Percentiles rank a stretch among this genome's conserved stretches.
Conservation (phyloP, 2,113 vertebrate species). For the Micronycteris hirsuta region DNA sequence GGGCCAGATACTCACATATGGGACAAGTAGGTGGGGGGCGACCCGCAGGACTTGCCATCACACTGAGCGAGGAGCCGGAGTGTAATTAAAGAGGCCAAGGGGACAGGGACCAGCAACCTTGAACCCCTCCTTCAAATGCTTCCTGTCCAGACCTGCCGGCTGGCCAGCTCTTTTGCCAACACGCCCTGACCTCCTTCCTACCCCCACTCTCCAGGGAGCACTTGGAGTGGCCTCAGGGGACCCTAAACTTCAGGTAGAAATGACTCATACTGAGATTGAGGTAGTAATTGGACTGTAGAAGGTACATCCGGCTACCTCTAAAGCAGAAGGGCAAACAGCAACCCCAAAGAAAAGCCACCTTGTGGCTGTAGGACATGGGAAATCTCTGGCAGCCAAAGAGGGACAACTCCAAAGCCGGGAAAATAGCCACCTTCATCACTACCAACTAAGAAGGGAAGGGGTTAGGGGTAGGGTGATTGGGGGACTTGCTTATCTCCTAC, state of each 20-base stretch:
- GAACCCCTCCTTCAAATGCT: too few species aligned
- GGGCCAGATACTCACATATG: too few species aligned
- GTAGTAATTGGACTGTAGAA: neutral
- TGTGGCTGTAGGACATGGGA: neutral
- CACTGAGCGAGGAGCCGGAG: neutral
- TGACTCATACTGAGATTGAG: neutral
- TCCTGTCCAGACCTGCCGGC: neutral
- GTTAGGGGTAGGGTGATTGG: neutral
- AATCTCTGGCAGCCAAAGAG: neutral
- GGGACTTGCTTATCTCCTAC: neutral
- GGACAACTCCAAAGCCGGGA: too few species aligned
- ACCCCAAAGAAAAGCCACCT: neutral
- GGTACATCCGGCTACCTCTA: neutral
- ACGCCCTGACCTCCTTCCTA: neutral
- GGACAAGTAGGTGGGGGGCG: rapidly evolving
- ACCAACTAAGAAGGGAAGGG: too few species aligned
- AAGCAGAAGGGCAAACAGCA: neutral
- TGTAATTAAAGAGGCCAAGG: neutral
- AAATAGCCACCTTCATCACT: too few species aligned
- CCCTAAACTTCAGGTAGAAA: neutral
- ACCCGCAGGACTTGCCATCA: too few species aligned
- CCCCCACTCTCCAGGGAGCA: neutral
- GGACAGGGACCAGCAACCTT: neutral
- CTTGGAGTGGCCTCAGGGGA: neutral
- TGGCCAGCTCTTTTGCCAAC: neutral